Evolutionary conservation across 2,888 invertebrate genomes (phyloP), one percentile per base, ranked within the genome.

Genomic region (Anarsia innoxiella): DNA sequence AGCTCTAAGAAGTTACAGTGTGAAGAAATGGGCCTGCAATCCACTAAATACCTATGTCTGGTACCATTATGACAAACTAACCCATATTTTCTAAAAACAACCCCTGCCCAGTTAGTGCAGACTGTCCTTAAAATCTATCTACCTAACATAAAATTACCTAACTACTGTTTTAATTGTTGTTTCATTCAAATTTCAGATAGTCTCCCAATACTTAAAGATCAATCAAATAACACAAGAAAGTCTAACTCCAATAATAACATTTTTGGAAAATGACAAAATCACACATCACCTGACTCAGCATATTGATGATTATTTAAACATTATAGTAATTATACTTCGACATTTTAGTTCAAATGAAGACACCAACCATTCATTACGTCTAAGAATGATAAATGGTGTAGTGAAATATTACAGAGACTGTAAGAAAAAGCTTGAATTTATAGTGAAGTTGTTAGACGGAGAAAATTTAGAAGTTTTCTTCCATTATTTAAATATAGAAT

Each of bases 351-450:
- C 46, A 11, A 45, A 62, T 4, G 51, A 56, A 14, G 45, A 34
- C 9, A 30, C 23, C 2, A 57, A 60, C 28, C 32, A 44, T 1
- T 10, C 28, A 12, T 34, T 59, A 1, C 53, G 59, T 41, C 45
- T 66, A 36, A 68, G 53, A 51, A 48, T 82, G 25, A 45, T 84
- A 1, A 63, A 50, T 15, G 70, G 67, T 23, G 45, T 76, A 0
- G 40, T 59, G 2, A 73, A 69, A 45, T 73, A 69, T 42, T 78
- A 79, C 42, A 74, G 61, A 44, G 75, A 77, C 23, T 72, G 70
- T 2, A 83, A 78, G 36, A 82, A 71, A 36, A 84, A 83, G 51
- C 43, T 78, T 2, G 79, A 80, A 32, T 80, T 82, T 41, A 68
- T 79, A 0, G 36, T 59, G 1, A 78, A 79, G 46, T 45, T 83